Evolutionary conservation across 1,140 invertebrate species (phyloP), one percentile per base, ranked within the genome.

Genomic region (Eumaeus atala): DNA sequence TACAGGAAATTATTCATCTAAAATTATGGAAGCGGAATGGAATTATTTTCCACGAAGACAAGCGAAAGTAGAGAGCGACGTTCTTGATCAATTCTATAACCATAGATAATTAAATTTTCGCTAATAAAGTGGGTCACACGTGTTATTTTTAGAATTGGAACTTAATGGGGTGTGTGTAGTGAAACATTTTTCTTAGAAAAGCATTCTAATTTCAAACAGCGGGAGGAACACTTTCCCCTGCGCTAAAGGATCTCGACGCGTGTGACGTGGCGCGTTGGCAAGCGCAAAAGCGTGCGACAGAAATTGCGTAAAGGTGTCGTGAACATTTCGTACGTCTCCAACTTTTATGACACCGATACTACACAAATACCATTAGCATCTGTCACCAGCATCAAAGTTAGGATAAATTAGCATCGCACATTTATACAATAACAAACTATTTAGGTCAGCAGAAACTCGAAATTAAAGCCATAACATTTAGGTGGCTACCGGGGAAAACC

Each of bases 231-330:
- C 59, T 72, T 70, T 79, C 61, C 65, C 64, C 49, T 70, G 61
- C 38, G 42, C 63, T 59, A 61, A 58, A 61, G 52, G 54, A 58
- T 61, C 54, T 56, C 59, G 66, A 62, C 61, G 62, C 61, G 50
- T 59, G 58, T 84, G 75, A 82, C 75, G 78, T 84, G 64, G 64
- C 51, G 34, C 61, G 54, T 80, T 80, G 78, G 78, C 75, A 79
- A 76, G 62, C 67, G 66, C 48, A 62, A 54, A 65, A 58, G 65
- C 72, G 69, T 77, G 66, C 74, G 70, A 74, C 70, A 75, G 67
- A 68, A 77, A 77, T 79, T 81, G 76, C 79, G 79, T 78, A 84
- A 84, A 84, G 73, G 70, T 75, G 74, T 77, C 73, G 72, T 74
- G 72, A 74, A 69, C 66, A 76, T 61, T 74, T 76, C 70, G 74